Evolutionary conservation across 1,140 invertebrate species (phyloP), one percentile per base, ranked within the genome.

Genomic region (Polypedilum pembai): DNA sequence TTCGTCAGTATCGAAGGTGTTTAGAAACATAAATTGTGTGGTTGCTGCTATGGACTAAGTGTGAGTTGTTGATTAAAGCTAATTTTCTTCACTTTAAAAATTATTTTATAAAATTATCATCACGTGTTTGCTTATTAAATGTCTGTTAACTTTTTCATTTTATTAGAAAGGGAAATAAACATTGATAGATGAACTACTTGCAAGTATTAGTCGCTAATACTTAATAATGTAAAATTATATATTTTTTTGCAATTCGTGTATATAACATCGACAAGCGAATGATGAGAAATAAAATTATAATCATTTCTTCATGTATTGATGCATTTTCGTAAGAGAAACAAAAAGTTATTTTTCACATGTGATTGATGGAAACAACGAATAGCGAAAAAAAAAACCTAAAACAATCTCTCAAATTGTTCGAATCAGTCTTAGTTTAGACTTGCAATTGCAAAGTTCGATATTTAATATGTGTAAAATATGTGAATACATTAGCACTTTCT

Each of bases 401-500:
- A 56, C 45, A 56, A 56, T 56, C 12, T 12, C 45, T 56, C 5
- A 1, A 33, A 33, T 5, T 5, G 24, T 33, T 33, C 1, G 1
- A 33, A 33, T 33, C 45, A 56, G 45, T 56, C 45, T 12, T 12
- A 56, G 12, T 56, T n/a, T 12, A 56, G 45, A 56, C 45, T 56
- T 56, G 12, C n/a, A 56, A n/a, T 56, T 56, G 45, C 8, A 56
- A 56, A 56, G 45, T n/a, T 56, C 45, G 45, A 15, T 56, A 56
- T 56, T 56, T 56, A 56, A 56, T 56, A 56, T n/a, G 45, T 56
- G 10, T 56, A 56, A 56, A 56, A 56, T n/a, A 56, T 56, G 45
- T 56, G 45, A 56, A 56, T 56, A 56, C 45, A 56, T 56, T 56
- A 56, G 45, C 45, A 56, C 45, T 56, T 56, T 56, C n/a, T 56